Evolutionary conservation across 2,888 invertebrate genomes (phyloP).

Genomic region (Lasioglossum figueresi): DNA sequence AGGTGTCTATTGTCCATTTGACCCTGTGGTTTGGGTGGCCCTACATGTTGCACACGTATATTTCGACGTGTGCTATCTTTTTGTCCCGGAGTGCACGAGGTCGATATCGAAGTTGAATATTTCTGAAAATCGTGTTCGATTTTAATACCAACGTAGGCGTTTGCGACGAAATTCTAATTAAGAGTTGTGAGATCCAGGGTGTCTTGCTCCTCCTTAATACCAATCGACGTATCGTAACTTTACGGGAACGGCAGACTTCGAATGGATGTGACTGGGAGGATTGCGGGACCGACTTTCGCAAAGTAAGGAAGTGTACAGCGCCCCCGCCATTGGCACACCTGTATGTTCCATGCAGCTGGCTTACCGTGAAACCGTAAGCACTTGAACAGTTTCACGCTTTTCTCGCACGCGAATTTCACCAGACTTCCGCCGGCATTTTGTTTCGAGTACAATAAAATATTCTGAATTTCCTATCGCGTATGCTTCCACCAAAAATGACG

Average conservation of each 20-base stretch:
- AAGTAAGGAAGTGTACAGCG: slow-evolving; percentile 8
- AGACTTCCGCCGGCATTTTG: slow-evolving; percentile 3
- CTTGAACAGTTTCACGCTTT: neutral
- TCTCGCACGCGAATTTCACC: neutral
- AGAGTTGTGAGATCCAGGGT: neutral
- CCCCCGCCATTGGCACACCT: neutral
- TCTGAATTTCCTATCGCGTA: neutral
- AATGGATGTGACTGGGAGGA: slow-evolving; percentile 13
- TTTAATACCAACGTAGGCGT: neutral
- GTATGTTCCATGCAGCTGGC: slow-evolving; percentile 2
- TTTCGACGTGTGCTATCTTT: neutral
- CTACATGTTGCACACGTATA: too few species aligned
- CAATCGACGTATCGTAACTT: slow-evolving; percentile 19
- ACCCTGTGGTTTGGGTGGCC: too few species aligned
- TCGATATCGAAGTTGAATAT: neutral
- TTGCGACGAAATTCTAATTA: neutral
- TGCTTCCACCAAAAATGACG: neutral
- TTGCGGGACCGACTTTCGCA: slow-evolving; percentile 13
- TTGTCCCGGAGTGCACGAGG: neutral
- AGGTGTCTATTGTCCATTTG: too few species aligned
- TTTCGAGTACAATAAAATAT: neutral
- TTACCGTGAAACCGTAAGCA: slow-evolving; percentile 17
- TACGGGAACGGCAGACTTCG: slow-evolving; percentile 6
- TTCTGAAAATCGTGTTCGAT: neutral
- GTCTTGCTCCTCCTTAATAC: slow-evolving; percentile 3